Evolutionary conservation across 2,113 vertebrate species (phyloP).

Genomic region (Clarias gariepinus): DNA sequence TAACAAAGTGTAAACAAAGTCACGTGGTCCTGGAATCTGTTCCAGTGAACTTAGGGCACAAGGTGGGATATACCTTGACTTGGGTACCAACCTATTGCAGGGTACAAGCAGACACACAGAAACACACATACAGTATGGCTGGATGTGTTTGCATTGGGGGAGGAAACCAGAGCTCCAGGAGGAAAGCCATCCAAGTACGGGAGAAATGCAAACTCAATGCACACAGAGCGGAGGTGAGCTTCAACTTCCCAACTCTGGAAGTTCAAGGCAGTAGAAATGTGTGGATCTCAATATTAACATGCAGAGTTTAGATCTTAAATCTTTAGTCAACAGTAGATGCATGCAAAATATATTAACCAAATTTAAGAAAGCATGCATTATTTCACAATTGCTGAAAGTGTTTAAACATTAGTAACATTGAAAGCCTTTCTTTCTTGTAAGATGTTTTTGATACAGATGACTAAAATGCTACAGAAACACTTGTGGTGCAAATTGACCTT

Average conservation of each 20-base stretch:
- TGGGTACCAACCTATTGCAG: too few species aligned
- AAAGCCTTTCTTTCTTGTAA: neutral
- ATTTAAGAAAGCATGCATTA: neutral
- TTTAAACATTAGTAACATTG: neutral
- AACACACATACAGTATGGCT: too few species aligned
- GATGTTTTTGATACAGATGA: neutral
- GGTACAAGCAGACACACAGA: too few species aligned
- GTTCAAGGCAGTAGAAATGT: neutral
- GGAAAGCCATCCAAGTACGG: too few species aligned
- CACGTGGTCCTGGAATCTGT: too few species aligned
- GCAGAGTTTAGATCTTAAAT: neutral
- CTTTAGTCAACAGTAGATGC: neutral
- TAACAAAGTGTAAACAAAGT: neutral
- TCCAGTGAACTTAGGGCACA: neutral
- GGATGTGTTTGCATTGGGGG: too few species aligned
- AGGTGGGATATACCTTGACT: too few species aligned
- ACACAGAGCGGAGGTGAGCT: too few species aligned
- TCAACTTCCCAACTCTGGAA: too few species aligned
- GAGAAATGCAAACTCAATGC: too few species aligned
- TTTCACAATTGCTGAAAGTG: neutral
- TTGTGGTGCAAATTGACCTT: neutral
- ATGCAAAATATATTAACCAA: neutral
- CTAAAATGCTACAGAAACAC: neutral
- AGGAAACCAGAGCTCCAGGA: too few species aligned
- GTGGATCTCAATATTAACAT: neutral